Percentiles rank a stretch among this genome's conserved stretches.
These are phyloP conservation scores for Laticauda colubrina DNA, from an alignment of 2,113 vertebrate species.

Conservation along the genomic window DNA sequence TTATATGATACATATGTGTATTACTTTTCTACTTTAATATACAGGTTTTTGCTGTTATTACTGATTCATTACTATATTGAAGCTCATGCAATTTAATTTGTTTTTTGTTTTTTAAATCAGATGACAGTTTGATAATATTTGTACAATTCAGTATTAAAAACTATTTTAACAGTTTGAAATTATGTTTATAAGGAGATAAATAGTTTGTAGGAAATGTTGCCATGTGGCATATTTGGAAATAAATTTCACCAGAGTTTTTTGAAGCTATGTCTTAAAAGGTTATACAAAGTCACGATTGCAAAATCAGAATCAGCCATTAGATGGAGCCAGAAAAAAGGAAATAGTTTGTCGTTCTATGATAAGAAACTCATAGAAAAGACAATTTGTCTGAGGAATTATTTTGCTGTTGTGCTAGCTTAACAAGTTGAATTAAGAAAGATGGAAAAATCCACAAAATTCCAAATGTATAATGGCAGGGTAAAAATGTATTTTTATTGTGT, in stretches of 20 bases:
- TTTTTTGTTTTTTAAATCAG: neutral
- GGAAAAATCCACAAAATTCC: neutral
- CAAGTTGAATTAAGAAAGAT: fast-evolving
- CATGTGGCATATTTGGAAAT: fast-evolving
- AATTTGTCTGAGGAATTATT: neutral
- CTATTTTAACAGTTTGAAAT: neutral
- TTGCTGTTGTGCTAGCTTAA: neutral
- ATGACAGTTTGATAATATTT: neutral
- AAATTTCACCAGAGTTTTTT: neutral
- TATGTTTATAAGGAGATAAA: neutral
- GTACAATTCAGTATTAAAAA: neutral
- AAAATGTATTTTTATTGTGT: neutral
- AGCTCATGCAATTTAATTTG: neutral
- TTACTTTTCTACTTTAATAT: neutral
- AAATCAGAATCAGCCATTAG: conserved; percentile 60
- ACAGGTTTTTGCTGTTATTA: neutral
- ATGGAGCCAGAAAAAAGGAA: conserved; percentile 71
- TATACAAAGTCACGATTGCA: conserved; percentile 42
- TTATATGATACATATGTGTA: neutral
- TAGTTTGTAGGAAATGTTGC: fast-evolving
- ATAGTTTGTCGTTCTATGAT: neutral
- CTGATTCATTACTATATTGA: neutral
- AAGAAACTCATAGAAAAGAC: neutral
- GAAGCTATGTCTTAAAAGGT: neutral
- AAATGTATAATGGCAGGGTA: neutral